Percentiles rank a stretch among this genome's conserved stretches.
These are phyloP conservation scores for Diorhabda elongata DNA, from an alignment of 1,140 invertebrate genomes.

Conservation along the genomic window DNA sequence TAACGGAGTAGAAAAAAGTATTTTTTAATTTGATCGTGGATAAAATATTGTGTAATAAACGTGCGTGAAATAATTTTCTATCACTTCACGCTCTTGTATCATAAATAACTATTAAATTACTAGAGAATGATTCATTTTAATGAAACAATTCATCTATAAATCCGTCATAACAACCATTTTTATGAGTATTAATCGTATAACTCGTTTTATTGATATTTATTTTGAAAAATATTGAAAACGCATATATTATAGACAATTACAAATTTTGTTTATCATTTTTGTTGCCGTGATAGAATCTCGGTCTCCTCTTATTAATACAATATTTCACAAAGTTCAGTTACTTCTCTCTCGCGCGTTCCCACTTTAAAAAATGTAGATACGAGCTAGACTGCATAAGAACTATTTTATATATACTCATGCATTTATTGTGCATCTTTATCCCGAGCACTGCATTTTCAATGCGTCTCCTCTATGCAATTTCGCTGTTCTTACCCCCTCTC, in stretches of 20 bases:
- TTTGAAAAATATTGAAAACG: too few species aligned
- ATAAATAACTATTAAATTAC: too few species aligned
- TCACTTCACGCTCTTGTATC: too few species aligned
- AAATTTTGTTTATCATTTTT: not conserved
- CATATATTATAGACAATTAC: not conserved
- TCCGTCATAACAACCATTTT: too few species aligned
- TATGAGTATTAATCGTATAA: too few species aligned
- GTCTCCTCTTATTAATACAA: slow-evolving; percentile 17
- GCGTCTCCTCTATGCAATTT: slow-evolving; percentile 35
- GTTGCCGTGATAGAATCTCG: not conserved
- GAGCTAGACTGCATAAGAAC: slow-evolving; percentile 23
- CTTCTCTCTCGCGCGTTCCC: slow-evolving; percentile 15
- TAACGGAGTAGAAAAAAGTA: too few species aligned
- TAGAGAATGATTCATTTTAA: too few species aligned
- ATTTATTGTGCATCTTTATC: slow-evolving; percentile 23
- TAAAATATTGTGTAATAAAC: too few species aligned
- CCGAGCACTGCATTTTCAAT: slow-evolving; percentile 19
- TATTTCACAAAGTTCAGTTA: slow-evolving; percentile 24
- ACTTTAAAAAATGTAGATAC: slow-evolving; percentile 23
- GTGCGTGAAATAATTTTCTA: too few species aligned
- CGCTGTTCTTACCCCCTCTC: slow-evolving; percentile 28
- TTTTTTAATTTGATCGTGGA: too few species aligned
- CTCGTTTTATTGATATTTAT: too few species aligned
- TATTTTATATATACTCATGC: slow-evolving; percentile 24
- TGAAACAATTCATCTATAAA: too few species aligned